Conservation (phyloP, 37 sponge, comb jelly and placozoan species). For the Haliclona indistincta region DNA sequence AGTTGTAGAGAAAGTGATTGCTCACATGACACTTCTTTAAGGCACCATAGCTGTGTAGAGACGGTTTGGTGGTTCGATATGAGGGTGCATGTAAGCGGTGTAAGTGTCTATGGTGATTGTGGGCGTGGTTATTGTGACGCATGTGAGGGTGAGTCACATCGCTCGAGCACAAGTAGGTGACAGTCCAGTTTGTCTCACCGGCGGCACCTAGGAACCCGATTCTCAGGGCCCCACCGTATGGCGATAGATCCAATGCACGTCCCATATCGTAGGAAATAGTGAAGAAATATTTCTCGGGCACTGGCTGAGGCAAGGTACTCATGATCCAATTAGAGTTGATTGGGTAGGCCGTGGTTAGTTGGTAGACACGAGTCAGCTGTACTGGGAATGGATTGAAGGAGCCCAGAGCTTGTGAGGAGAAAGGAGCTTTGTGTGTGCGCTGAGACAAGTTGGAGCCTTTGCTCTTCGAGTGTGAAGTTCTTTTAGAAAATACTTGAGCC, state of each 20-base stretch:
- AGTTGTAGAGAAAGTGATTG: no score
- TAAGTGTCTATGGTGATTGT: no score
- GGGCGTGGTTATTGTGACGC: no score
- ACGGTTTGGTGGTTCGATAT: no score
- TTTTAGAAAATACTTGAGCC: not conserved
- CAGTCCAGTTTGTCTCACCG: not conserved
- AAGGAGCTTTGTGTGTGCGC: no score
- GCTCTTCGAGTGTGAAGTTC: not conserved
- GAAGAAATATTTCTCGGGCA: not conserved
- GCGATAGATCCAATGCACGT: not conserved
- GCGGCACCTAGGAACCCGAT: not conserved
- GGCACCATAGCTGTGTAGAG: no score
- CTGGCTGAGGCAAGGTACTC: not conserved
- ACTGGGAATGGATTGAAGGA: not conserved
- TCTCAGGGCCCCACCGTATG: not conserved
- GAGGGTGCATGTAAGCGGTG: no score
- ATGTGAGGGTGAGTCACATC: not conserved
- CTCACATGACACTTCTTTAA: no score
- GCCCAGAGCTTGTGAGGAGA: no score
- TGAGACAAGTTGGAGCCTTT: not conserved
- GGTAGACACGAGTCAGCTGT: not conserved
- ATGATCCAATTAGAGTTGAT: not conserved
- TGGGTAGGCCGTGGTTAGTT: not conserved
- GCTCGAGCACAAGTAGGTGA: not conserved
- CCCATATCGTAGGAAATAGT: not conserved